Conservation (phyloP, 2,888 invertebrate species). For the Notodromas monacha region DNA sequence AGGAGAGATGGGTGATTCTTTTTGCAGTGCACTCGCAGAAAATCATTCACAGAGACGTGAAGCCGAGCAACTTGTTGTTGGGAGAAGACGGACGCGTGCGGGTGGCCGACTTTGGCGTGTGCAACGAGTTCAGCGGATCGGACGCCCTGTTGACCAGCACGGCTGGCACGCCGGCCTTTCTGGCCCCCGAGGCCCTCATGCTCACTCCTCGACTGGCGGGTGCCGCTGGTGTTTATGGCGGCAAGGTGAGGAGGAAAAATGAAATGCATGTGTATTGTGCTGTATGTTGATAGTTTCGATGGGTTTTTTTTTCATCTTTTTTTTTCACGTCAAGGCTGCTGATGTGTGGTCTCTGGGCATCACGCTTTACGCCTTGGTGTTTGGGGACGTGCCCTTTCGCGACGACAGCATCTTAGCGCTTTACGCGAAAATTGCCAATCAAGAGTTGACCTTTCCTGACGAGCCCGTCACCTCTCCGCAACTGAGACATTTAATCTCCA, state of each 20-base stretch:
- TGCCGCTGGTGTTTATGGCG: no score
- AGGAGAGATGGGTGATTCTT: no score
- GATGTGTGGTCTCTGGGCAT: conserved; percentile 88
- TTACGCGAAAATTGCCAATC: conserved; percentile 46
- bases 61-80: conserved; percentile 73
- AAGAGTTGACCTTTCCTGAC: conserved; percentile 32
- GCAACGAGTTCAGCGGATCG: conserved; percentile 61
- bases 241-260: no score
- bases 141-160: conserved; percentile 56
- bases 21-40: conserved; percentile 72
- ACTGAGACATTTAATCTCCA: conserved; percentile 34
- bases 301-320: no score
- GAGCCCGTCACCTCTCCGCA: conserved; percentile 22
- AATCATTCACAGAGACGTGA: conserved; percentile 85
- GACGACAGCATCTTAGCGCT: conserved; percentile 41
- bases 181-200: conserved; percentile 78
- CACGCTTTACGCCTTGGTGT: conserved; percentile 56
- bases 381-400: conserved; percentile 56
- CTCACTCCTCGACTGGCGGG: no score
- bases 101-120: conserved; percentile 87
- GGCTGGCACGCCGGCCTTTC: conserved; percentile 81
- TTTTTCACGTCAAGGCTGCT: conserved; percentile 31
- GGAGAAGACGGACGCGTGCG: conserved; percentile 52
- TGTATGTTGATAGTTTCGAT: no score
- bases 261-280: no score